Evolutionary conservation across 2,888 invertebrate genomes (phyloP).

Genomic region (Rhagonycha fulva): DNA sequence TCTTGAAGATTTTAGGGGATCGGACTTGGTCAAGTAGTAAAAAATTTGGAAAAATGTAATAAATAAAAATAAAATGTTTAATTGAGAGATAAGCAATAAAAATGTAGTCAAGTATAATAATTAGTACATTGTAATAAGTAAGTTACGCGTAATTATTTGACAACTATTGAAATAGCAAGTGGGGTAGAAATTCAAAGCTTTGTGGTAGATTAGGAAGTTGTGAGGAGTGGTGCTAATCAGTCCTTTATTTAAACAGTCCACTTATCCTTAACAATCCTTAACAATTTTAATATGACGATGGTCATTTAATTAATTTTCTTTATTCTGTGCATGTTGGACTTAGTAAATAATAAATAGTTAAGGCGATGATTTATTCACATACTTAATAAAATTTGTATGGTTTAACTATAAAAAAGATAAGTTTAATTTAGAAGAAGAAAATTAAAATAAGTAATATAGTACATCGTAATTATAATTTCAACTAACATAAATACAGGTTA

Average conservation of each 20-base stretch:
- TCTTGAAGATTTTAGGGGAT: neutral
- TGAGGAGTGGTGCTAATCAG: conserved; percentile 37
- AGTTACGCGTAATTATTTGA: conserved; percentile 21
- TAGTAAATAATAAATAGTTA: neutral
- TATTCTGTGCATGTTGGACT: neutral
- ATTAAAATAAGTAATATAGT: conserved; percentile 13
- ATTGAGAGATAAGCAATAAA: neutral
- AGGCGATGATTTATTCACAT: neutral
- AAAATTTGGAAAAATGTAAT: neutral
- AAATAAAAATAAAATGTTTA: neutral
- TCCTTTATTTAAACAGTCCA: conserved; percentile 39
- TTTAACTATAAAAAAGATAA: neutral
- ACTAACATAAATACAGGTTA: conserved; percentile 24
- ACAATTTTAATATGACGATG: conserved; percentile 33
- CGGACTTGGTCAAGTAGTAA: neutral
- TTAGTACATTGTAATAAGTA: conserved; percentile 9
- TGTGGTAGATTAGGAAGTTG: conserved; percentile 33
- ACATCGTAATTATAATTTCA: conserved; percentile 24
- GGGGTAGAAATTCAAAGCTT: conserved; percentile 24
- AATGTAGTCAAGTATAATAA: neutral
- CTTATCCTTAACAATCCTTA: conserved; percentile 36
- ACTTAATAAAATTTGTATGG: neutral
- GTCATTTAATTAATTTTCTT: neutral
- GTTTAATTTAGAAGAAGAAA: conserved; percentile 10
- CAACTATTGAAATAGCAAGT: conserved; percentile 20